phyloP scores from a whole-genome alignment of 2,113 vertebrate genomes.

The Crotalus helleri region DNA sequence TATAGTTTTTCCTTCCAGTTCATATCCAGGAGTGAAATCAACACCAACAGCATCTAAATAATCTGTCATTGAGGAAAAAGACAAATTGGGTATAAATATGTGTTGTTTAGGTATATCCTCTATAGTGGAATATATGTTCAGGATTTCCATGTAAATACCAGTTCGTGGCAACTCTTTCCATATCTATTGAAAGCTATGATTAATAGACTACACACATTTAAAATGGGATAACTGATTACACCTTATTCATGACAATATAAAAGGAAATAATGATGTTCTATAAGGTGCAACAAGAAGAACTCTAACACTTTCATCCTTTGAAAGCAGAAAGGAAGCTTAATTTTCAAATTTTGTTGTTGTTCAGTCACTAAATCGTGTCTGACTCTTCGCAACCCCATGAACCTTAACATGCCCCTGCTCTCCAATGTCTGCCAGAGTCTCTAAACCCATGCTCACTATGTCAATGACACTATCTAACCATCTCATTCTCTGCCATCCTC shows the following conservation, averaged over 20 bases:
- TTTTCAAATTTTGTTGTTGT: background rate
- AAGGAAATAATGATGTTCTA: background rate
- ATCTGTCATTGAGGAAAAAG: constrained; percentile 29
- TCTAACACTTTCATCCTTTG: background rate
- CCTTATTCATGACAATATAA: background rate
- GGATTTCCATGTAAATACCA: background rate
- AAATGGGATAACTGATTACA: background rate
- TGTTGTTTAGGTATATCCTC: background rate
- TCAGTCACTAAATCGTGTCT: background rate
- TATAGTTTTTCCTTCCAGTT: background rate
- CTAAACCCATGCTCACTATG: background rate
- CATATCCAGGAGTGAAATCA: background rate
- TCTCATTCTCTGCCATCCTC: background rate
- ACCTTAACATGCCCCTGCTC: background rate
- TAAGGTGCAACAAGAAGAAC: background rate
- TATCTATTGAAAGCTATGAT: accelerated
- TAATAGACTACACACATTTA: background rate
- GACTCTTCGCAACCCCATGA: background rate
- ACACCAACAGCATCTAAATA: background rate
- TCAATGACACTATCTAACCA: background rate
- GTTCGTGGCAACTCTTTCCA: background rate
- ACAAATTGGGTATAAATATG: accelerated
- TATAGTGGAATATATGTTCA: background rate
- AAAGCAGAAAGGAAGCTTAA: background rate
- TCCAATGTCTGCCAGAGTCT: background rate